Percentiles rank a stretch among this genome's conserved stretches.
phyloP scores from a whole-genome alignment of 2,797 vertebrate genomes.

The Gastrophryne carolinensis region DNA sequence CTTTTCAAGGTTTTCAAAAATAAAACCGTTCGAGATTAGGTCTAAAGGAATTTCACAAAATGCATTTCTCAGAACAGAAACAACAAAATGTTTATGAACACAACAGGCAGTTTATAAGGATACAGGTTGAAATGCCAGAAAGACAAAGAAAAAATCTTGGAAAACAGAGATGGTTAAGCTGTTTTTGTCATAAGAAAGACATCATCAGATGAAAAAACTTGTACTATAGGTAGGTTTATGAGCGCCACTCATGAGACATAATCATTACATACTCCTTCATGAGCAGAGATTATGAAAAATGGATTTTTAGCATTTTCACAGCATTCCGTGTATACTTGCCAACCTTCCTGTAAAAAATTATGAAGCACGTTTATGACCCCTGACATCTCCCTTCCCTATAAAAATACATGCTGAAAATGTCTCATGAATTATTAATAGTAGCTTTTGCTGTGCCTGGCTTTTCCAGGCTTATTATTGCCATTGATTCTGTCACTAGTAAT shows the following conservation, averaged over 20 bases:
- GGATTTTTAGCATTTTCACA: slow-evolving; percentile 57
- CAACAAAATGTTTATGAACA: slow-evolving; percentile 52
- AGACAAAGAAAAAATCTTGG: background rate
- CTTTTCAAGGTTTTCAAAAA: no score
- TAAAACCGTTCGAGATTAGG: no score
- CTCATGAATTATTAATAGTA: slow-evolving; percentile 19
- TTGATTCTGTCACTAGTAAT: background rate
- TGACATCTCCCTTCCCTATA: background rate
- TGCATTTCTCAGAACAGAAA: slow-evolving; percentile 50
- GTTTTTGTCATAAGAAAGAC: background rate
- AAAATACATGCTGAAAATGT: background rate
- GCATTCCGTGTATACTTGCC: slow-evolving; percentile 64
- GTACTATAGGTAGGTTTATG: slow-evolving; percentile 35
- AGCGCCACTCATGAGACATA: slow-evolving; percentile 20
- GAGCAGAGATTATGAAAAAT: slow-evolving; percentile 30
- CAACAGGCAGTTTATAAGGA: slow-evolving; percentile 14
- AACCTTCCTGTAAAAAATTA: slow-evolving; percentile 53
- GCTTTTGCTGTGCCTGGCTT: background rate
- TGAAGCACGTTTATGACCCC: background rate
- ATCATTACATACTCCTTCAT: slow-evolving; percentile 35
- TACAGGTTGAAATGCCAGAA: slow-evolving; percentile 30
- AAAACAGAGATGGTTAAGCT: background rate
- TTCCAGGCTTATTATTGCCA: background rate
- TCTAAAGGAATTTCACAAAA: slow-evolving; percentile 58
- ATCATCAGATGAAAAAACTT: slow-evolving; percentile 34